Evolutionary conservation across 2,888 invertebrate genomes (phyloP).

Genomic region (Neoitamus cyanurus): DNA sequence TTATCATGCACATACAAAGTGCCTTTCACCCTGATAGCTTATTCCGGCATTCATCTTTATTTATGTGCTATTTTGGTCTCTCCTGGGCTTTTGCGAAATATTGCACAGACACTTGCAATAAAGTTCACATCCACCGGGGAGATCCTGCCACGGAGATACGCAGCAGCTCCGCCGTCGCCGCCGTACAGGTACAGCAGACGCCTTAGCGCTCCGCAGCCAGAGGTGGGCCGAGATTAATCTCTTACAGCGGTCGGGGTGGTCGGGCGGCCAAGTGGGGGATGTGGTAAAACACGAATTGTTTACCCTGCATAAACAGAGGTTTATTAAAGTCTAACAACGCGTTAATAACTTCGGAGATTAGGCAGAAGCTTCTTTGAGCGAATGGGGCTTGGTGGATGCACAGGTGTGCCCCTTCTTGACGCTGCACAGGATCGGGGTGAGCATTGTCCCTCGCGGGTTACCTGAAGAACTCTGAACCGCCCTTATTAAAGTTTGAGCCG

Average conservation of each 20-base stretch:
- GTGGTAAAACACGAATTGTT: constrained; percentile 34
- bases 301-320: constrained; percentile 34
- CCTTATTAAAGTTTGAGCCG: not conserved
- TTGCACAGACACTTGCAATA: constrained; percentile 22
- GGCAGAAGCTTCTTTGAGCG: constrained; percentile 2
- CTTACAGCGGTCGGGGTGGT: not conserved
- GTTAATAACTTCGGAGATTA: constrained; percentile 33
- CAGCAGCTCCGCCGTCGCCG: not conserved
- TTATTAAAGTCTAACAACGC: constrained; percentile 40
- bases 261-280: not conserved
- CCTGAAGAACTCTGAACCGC: not conserved
- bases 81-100: not conserved
- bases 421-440: not conserved
- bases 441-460: not conserved
- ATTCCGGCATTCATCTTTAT: constrained; percentile 30
- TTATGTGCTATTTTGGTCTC: constrained; percentile 22
- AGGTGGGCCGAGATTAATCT: constrained; percentile 2
- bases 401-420: not conserved
- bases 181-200: not conserved
- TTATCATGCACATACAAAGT: constrained; percentile 40
- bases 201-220: not conserved
- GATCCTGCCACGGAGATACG: not conserved
- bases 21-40: constrained; percentile 18
- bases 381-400: not conserved
- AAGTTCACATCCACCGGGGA: constrained; percentile 5